Conservation (phyloP, 2,797 vertebrate species). For the Iguana delicatissima region DNA sequence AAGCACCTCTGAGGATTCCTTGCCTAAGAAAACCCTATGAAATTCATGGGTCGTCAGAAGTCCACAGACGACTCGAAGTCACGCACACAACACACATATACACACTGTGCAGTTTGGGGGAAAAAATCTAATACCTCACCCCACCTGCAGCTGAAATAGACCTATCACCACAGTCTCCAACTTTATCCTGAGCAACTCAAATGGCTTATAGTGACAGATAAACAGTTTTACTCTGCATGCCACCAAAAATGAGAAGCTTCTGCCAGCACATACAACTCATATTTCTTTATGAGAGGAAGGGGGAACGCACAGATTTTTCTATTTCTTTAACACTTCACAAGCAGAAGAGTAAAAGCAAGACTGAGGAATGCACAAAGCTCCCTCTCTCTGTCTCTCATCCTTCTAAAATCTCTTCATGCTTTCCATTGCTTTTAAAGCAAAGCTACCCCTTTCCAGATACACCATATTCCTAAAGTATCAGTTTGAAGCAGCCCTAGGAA, state of each 20-base stretch:
- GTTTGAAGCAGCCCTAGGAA: not conserved
- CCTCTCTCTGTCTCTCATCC: too few relatives aligned
- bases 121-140: not conserved
- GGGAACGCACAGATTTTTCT: too few relatives aligned
- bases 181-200: too few relatives aligned
- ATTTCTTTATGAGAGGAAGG: not conserved
- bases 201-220: not conserved
- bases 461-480: not conserved
- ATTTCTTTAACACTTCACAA: not conserved
- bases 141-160: not conserved
- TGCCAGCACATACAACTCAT: not conserved
- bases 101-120: too few relatives aligned
- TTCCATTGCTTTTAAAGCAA: not conserved
- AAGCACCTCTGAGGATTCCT: too few relatives aligned
- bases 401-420: not conserved
- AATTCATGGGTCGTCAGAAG: too few relatives aligned
- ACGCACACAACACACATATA: too few relatives aligned
- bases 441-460: not conserved
- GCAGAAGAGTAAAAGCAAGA: not conserved
- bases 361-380: too few relatives aligned
- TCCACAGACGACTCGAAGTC: too few relatives aligned
- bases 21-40: too few relatives aligned
- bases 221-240: not conserved
- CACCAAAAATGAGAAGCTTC: not conserved
- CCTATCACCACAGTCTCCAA: not conserved